Base-by-base conservation (phyloP, 2,888 invertebrate species). In the Candidula unifasciata region DNA sequence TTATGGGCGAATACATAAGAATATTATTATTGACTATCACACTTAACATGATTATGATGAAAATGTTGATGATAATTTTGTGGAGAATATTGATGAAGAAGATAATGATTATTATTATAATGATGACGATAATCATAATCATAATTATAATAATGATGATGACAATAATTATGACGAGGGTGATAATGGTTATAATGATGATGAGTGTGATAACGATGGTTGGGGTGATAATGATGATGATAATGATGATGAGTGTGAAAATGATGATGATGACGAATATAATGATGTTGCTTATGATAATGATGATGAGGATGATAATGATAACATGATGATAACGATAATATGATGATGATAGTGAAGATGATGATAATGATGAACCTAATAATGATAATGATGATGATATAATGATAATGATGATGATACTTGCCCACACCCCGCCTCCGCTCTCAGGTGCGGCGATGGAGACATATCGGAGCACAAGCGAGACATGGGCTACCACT, bases 391-490 rank as follows among this genome's bases (percentile, higher is more conserved):
- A 8, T 18, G 18, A 13, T 18, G 18, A 13, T 18, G 18, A 13
- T 18, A 54, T 18, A 13, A 54, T 54, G 10, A 54, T 54, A 8
- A 54, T 54, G 10, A 54, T 54, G 10, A 54, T 54, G 10, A 54
- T 18, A 8, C 8, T 54, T 18, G 18, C 18, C 54, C 8, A 13
- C 54, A 54, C 18, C 54, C 8, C 18, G 10, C 8, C 54, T 54
- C 18, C 54, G 18, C 18, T 54, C 54, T 54, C 85, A 86, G 86
- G 86, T 90, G 90, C 71, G 90, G 90, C 0, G 82, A 83, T 21
- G 90, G 90, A 6, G 87, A 90, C 82, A 87, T 87, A 8, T 89
- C 90, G 21, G 87, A 86, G 66, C 71, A 87, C 76, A 86, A 84
- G 64, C 82, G 87, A 18, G 90, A 90, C 82, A 83, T 90, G 37